Conservation (phyloP, 2,113 vertebrate species). For the Vanacampus margaritifer region DNA sequence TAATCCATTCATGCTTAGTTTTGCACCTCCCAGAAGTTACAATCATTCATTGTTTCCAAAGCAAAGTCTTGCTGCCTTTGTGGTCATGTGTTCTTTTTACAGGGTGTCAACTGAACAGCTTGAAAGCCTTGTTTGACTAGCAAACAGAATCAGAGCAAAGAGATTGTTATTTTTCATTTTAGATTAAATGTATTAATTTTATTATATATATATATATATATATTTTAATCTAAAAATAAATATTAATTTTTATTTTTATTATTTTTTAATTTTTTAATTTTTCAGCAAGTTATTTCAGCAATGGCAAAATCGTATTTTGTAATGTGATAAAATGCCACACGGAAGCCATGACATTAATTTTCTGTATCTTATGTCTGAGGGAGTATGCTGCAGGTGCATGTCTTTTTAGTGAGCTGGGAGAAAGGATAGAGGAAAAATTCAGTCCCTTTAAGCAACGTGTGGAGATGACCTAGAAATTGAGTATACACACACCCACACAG, state of each 20-base stretch:
- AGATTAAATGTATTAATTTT: no score
- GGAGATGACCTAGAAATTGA: constrained; percentile 67
- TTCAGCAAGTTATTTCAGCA: no score
- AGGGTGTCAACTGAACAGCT: not conserved
- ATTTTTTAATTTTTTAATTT: no score
- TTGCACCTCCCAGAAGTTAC: constrained; percentile 33
- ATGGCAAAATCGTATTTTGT: no score
- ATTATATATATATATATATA: no score
- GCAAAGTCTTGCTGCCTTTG: constrained; percentile 15
- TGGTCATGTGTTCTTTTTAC: not conserved
- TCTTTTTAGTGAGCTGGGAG: constrained; percentile 13
- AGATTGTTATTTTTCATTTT: no score
- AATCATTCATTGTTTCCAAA: constrained; percentile 44
- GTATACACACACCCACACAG: constrained; percentile 8
- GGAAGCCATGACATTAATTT: not conserved
- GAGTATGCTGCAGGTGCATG: constrained; percentile 20
- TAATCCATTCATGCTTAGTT: constrained; percentile 26
- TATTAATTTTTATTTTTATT: no score
- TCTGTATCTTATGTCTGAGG: not conserved
- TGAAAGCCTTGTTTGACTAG: not conserved
- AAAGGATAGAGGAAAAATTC: constrained; percentile 1
- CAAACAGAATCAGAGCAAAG: no score
- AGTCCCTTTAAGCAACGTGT: constrained; percentile 18
- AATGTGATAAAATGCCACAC: no score
- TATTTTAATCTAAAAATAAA: no score